Conservation (phyloP, 2,797 vertebrate species). For the Varecia variegata region DNA sequence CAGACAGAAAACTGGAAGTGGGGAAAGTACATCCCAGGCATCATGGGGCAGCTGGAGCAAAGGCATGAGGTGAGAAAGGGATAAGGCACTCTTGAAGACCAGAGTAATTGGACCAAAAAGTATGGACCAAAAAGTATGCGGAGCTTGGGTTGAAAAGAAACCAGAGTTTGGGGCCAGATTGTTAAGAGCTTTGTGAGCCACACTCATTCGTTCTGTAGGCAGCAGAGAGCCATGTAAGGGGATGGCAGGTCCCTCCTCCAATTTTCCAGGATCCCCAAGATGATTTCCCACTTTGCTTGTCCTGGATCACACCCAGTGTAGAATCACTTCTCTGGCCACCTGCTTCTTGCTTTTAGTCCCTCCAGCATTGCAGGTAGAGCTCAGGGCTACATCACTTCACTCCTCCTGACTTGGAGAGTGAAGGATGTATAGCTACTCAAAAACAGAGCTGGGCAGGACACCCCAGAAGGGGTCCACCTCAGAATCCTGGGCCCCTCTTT, state of each 20-base stretch:
- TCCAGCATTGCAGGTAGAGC: neutral
- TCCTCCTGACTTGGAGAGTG: neutral
- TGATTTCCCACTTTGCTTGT: neutral
- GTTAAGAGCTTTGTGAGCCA: neutral
- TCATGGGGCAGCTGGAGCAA: neutral
- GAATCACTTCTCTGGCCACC: neutral
- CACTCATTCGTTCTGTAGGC: neutral
- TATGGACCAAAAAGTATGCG: neutral
- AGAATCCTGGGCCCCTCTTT: neutral
- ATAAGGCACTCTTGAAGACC: neutral
- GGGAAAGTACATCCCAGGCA: neutral
- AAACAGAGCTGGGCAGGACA: neutral
- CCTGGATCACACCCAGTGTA: neutral
- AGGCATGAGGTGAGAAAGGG: neutral
- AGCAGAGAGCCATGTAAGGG: neutral
- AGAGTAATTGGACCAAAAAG: neutral
- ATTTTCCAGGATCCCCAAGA: neutral
- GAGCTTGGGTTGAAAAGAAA: neutral
- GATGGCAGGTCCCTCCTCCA: neutral
- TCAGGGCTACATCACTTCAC: neutral
- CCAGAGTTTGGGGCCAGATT: neutral
- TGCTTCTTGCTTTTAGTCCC: neutral
- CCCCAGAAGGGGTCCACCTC: neutral
- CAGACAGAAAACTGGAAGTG: neutral
- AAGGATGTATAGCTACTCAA: neutral